Base-by-base conservation (phyloP, 2,113 vertebrate species). In the Paedocypris sp. region DNA sequence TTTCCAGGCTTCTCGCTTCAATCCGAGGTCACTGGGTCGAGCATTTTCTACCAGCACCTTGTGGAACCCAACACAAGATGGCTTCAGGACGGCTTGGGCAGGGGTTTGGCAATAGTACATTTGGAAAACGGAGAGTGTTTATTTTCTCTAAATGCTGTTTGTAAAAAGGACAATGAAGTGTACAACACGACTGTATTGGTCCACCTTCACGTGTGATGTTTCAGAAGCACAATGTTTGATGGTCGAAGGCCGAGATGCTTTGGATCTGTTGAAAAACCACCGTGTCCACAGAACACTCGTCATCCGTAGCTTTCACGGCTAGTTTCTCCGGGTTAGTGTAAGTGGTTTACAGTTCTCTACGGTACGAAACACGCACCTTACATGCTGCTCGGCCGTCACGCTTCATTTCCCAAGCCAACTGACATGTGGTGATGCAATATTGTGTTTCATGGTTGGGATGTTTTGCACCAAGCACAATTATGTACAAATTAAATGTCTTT, bases 351-450 rank as follows among this genome's bases (percentile, higher is more conserved):
- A 31, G 26, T 19, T 39, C 42, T 67, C 45, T 67, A 36, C 38
- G 32, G 64, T 56, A 60, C 67, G 32, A 73, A 62, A 26, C 46
- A 60, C 32, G 67, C 71, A 73, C 67, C 58, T 73, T 64, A 68
- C 35, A 51, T 58, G 71, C 64, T 70, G 71, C 64, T 73, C 57
- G 42, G n/a, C n/a, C n/a, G n/a, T n/a, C n/a, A n/a, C 65, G 32
- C 56, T 57, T 35, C 18, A 45, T 47, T 41, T 60, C 29, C 57
- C 23, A 28, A 31, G 13, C 22, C 22, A 35, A 66, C 57, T 31
- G 57, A 65, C 60, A 43, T 60, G 42, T 63, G 47, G 48, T 36
- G 59, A 73, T 73, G 70, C 70, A 73, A 73, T 71, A 71, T 52
- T 4, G 19, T 52, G 28, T 59, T 50, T 61, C 51, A 46, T 59